A percentile compares a stretch with the other conserved stretches of the same genome.
Evolutionary conservation across 2,113 vertebrate species (phyloP).

Genomic region (Rhadina sibilatrix): DNA sequence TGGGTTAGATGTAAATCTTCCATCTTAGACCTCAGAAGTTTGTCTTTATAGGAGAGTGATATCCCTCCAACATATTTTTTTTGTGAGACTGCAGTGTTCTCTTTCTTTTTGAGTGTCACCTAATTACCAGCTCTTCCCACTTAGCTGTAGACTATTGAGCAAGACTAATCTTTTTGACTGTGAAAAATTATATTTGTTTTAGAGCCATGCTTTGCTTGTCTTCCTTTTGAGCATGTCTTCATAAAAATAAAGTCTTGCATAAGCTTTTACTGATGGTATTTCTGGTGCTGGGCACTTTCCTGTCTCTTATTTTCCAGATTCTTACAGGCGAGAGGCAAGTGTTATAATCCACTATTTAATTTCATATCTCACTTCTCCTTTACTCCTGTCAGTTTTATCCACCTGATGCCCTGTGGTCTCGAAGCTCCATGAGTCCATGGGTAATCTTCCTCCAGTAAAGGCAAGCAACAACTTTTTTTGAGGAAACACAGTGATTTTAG

Average conservation of each 20-base stretch:
- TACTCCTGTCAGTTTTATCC: background rate
- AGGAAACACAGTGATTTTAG: background rate
- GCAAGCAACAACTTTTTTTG: background rate
- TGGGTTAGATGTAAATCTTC: background rate
- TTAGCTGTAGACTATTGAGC: slow-evolving; percentile 45
- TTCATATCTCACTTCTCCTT: background rate
- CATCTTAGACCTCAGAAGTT: background rate
- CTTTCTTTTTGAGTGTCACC: background rate
- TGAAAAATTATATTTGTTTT: slow-evolving; percentile 59
- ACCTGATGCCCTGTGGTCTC: background rate
- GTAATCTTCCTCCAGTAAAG: background rate
- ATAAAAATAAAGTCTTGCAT: slow-evolving; percentile 33
- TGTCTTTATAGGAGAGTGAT: background rate
- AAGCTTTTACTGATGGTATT: background rate
- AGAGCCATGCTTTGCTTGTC: slow-evolving; percentile 44
- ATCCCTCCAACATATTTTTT: background rate
- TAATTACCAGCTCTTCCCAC: slow-evolving; percentile 43
- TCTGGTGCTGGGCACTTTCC: background rate
- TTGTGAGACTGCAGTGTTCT: background rate
- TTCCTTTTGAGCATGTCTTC: slow-evolving; percentile 36
- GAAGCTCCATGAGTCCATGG: background rate
- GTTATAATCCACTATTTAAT: slow-evolving; percentile 27
- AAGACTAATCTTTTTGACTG: slow-evolving; percentile 61
- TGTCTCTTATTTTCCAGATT: background rate
- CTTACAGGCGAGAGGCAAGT: background rate